A percentile compares a stretch with the other conserved stretches of the same genome.
phyloP scores from a whole-genome alignment of 2,888 invertebrate species.

The Drosophila mettleri region DNA sequence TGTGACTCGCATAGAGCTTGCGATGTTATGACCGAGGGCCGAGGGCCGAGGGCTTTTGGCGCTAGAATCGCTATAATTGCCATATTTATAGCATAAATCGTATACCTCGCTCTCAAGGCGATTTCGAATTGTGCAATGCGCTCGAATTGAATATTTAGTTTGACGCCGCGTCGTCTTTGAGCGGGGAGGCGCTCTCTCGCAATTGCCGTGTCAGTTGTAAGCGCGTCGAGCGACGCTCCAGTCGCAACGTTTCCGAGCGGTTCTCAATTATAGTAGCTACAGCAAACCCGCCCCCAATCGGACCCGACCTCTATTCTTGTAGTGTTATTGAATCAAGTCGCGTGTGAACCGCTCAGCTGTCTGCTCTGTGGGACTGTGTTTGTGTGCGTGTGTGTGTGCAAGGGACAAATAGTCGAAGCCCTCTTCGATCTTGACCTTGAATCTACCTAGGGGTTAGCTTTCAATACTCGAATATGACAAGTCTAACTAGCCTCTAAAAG shows the following conservation, averaged over 20 bases:
- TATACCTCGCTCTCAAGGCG: conserved; percentile 44
- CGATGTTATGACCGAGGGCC: conserved; percentile 4
- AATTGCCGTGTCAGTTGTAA: conserved; percentile 51
- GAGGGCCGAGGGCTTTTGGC: conserved; percentile 14
- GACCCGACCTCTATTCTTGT: neutral
- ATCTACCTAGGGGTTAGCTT: conserved; percentile 1
- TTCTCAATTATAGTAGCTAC: conserved; percentile 2
- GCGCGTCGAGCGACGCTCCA: conserved; percentile 45
- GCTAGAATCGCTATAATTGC: conserved; percentile 7
- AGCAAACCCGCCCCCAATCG: neutral
- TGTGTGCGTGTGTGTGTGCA: conserved; percentile 4
- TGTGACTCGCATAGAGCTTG: conserved; percentile 6
- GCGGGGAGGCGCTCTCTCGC: conserved; percentile 9
- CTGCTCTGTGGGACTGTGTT: conserved; percentile 2
- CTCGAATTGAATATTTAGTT: conserved; percentile 41
- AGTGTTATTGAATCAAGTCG: conserved; percentile 42
- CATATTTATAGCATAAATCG: neutral
- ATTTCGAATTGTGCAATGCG: conserved; percentile 41
- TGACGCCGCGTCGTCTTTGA: neutral
- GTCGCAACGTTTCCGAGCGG: conserved; percentile 36
- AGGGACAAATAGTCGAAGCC: conserved; percentile 8
- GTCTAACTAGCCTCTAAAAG: conserved; percentile 3
- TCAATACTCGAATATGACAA: neutral
- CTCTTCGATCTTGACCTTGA: conserved; percentile 39
- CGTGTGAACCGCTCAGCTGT: conserved; percentile 58